Percentiles rank a stretch among this genome's conserved stretches.
These are phyloP conservation scores for Siniperca scherzeri DNA, from an alignment of 2,797 vertebrate genomes.

Conservation along the genomic window DNA sequence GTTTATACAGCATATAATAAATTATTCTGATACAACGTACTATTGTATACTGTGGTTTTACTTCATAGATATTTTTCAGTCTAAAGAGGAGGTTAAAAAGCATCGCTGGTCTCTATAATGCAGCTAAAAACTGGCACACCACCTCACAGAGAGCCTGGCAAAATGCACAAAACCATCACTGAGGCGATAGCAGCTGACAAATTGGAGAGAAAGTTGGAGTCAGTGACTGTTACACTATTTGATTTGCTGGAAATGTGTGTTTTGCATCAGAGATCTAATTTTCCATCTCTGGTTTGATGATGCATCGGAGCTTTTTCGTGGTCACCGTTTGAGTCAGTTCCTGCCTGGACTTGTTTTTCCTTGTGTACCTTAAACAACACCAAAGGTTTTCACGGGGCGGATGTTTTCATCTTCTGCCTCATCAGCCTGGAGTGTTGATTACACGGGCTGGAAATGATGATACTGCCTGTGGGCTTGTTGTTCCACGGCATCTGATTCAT, in stretches of 20 bases:
- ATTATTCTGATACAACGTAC: not conserved
- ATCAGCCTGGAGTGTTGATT: constrained; percentile 78
- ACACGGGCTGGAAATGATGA: constrained; percentile 60
- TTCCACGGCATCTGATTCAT: constrained; percentile 68
- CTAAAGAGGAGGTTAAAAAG: not conserved
- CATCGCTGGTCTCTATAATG: not conserved
- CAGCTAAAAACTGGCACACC: not conserved
- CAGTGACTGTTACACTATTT: constrained; percentile 42
- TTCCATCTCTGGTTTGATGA: constrained; percentile 10
- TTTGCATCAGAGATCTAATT: constrained; percentile 16
- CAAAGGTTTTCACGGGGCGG: constrained; percentile 60
- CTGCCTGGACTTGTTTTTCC: constrained; percentile 57
- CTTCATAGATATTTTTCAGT: not conserved
- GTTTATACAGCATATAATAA: not conserved
- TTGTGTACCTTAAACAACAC: constrained; percentile 58
- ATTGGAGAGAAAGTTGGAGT: constrained; percentile 51
- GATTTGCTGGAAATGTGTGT: constrained; percentile 54
- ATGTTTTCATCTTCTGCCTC: constrained; percentile 77
- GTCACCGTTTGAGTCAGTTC: constrained; percentile 66
- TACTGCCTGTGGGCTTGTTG: constrained; percentile 67
- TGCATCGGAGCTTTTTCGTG: constrained; percentile 33
- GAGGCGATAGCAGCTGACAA: constrained; percentile 27
- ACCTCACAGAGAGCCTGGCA: not conserved
- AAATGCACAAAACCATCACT: not conserved
- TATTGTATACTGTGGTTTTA: not conserved